phyloP scores from a whole-genome alignment of 2,888 invertebrate genomes.

The Latrodectus elegans region DNA sequence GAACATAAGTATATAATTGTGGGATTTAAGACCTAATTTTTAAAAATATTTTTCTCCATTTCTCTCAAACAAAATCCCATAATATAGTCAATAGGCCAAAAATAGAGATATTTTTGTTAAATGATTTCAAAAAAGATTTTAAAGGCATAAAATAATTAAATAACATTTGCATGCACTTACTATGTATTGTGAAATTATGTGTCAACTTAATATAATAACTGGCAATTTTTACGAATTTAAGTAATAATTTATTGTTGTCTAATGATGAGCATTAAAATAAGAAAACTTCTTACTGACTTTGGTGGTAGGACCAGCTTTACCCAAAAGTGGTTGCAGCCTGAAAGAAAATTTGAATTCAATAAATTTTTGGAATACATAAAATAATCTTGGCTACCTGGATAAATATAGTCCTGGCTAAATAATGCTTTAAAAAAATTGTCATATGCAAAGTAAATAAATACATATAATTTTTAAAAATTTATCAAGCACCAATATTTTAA shows the following conservation, averaged over 20 bases:
- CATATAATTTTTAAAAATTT: too few relatives aligned
- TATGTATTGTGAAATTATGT: neutral
- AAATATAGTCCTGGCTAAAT: neutral
- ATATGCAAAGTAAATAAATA: too few relatives aligned
- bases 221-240: neutral
- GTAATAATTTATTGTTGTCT: conserved; percentile 27
- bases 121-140: neutral
- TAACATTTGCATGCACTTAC: neutral
- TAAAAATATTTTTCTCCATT: too few relatives aligned
- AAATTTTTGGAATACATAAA: neutral
- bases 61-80: too few relatives aligned
- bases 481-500: too few relatives aligned
- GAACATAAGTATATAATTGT: too few relatives aligned
- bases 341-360: conserved; percentile 29
- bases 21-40: too few relatives aligned
- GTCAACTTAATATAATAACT: neutral
- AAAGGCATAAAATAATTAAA: neutral
- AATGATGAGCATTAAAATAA: conserved; percentile 32
- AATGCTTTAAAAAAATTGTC: too few relatives aligned
- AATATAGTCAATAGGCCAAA: neutral
- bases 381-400: neutral
- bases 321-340: conserved; percentile 77
- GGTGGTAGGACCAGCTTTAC: conserved; percentile 86
- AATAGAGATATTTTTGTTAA: neutral
- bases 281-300: conserved; percentile 98